phyloP scores from a whole-genome alignment of 1,140 invertebrate genomes.

The Melipona quadrifasciata region DNA sequence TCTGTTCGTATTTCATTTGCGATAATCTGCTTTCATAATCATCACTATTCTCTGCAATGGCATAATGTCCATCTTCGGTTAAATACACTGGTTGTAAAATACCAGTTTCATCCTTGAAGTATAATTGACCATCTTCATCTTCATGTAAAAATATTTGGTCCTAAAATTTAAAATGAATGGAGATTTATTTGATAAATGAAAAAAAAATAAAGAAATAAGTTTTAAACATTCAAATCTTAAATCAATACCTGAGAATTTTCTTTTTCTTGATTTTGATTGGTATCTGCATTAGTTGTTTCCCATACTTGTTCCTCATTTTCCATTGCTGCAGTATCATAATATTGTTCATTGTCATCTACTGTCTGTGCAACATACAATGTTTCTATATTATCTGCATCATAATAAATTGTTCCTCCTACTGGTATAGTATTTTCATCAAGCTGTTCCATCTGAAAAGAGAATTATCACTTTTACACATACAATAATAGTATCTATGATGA shows the following conservation, averaged over 20 bases:
- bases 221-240: conserved; percentile 11
- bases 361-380: conserved; percentile 75
- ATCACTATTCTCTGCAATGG: conserved; percentile 74
- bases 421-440: conserved; percentile 73
- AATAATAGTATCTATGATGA: not conserved
- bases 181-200: not conserved
- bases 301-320: conserved; percentile 74
- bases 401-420: conserved; percentile 78
- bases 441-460: conserved; percentile 73
- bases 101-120: conserved; percentile 79
- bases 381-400: conserved; percentile 78
- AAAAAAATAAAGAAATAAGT: not conserved
- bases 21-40: conserved; percentile 71
- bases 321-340: conserved; percentile 70
- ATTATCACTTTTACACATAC: conserved; percentile 13
- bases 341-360: conserved; percentile 73
- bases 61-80: conserved; percentile 80
- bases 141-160: conserved; percentile 80
- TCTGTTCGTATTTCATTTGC: conserved; percentile 59
- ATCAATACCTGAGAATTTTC: conserved; percentile 73
- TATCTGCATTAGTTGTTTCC: conserved; percentile 65
- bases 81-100: conserved; percentile 78
- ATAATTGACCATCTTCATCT: conserved; percentile 79
- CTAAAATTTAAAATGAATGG: conserved; percentile 54
- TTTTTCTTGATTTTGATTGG: conserved; percentile 69